Conservation (phyloP, 2,888 invertebrate genomes). For the Drosophila dives region DNA sequence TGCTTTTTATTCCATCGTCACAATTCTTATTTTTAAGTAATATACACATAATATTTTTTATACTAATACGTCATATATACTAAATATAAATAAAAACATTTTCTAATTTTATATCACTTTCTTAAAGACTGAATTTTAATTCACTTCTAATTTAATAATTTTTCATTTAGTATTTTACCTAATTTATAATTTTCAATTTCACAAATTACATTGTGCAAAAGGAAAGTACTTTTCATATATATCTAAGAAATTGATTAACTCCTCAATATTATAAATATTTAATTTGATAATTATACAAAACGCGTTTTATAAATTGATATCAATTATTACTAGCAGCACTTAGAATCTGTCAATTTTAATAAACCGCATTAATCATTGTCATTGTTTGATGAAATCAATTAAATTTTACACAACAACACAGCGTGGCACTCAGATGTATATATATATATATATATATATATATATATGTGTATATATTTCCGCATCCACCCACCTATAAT, state of each 20-base stretch:
- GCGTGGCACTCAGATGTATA: not conserved
- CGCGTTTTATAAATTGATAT: not conserved
- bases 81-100: not conserved
- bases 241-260: not conserved
- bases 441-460: not conserved
- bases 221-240: not conserved
- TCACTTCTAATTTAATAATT: not conserved
- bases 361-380: conserved; percentile 52
- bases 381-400: conserved; percentile 69
- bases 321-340: not conserved
- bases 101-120: not conserved
- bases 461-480: not conserved
- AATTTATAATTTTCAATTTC: not conserved
- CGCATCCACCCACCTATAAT: conserved; percentile 26
- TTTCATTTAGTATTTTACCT: not conserved
- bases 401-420: conserved; percentile 35
- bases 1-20: not conserved
- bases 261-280: conserved; percentile 7
- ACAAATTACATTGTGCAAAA: not conserved
- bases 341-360: conserved; percentile 4
- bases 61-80: not conserved
- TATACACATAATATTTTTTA: not conserved
- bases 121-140: not conserved
- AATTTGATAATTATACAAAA: conserved; percentile 4
- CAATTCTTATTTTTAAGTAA: too few species aligned